Conservation (phyloP, 2,113 vertebrate genomes). For the Ia io region DNA sequence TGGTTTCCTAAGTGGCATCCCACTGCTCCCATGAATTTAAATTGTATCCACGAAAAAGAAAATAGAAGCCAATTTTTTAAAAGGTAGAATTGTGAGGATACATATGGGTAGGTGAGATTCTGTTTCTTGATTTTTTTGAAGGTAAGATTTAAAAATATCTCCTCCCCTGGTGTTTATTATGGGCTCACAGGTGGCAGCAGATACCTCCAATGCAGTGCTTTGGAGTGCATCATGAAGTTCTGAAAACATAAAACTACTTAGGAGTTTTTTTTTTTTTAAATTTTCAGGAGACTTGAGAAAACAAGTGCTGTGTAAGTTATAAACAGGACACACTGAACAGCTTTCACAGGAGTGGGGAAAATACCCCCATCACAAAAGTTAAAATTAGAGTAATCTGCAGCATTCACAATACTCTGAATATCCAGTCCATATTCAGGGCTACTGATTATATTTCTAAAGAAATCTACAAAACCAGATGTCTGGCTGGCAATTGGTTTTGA, state of each 20-base stretch:
- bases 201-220: background rate
- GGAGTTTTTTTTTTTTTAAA: background rate
- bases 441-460: conserved; percentile 62
- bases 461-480: conserved; percentile 63
- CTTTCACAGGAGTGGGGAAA: conserved; percentile 9
- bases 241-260: background rate
- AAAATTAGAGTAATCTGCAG: conserved; percentile 39
- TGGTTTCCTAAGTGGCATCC: background rate
- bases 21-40: conserved; percentile 28
- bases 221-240: background rate
- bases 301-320: conserved; percentile 7
- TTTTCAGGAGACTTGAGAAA: conserved; percentile 27
- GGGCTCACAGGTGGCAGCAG: background rate
- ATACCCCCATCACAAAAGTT: conserved; percentile 38
- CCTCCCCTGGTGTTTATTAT: conserved; percentile 18
- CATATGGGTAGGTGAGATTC: background rate
- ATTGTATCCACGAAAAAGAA: background rate
- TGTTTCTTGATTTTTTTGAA: background rate
- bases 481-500: conserved; percentile 61
- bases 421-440: conserved; percentile 54
- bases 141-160: conserved; percentile 5
- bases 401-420: conserved; percentile 56
- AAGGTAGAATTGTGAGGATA: background rate
- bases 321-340: conserved; percentile 1
- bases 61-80: conserved; percentile 27